phyloP scores from a whole-genome alignment of 2,113 vertebrate species.

The Scytalopus superciliaris region DNA sequence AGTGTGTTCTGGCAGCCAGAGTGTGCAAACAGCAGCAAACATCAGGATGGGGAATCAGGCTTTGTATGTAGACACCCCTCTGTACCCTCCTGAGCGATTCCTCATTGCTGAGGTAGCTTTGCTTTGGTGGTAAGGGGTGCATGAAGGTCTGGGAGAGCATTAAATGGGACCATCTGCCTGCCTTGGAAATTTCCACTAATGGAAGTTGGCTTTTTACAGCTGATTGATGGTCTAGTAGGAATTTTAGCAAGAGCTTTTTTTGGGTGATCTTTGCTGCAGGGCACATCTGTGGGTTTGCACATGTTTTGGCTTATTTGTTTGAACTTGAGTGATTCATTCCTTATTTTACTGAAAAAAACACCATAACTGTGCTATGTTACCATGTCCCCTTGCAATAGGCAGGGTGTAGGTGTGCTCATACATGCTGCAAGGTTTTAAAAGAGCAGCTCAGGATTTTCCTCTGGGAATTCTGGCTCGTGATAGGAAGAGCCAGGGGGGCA shows the following conservation, averaged over 20 bases:
- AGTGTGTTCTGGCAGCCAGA: background rate
- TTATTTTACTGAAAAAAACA: background rate
- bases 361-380: rapidly evolving
- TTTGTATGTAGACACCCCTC: background rate
- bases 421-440: background rate
- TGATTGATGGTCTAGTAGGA: background rate
- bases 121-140: background rate
- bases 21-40: background rate
- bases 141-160: background rate
- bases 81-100: background rate
- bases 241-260: background rate
- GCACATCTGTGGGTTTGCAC: background rate
- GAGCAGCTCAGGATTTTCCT: background rate
- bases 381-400: rapidly evolving
- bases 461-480: background rate
- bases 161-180: background rate
- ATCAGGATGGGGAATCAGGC: background rate
- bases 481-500: background rate
- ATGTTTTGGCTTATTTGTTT: background rate
- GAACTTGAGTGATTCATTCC: background rate
- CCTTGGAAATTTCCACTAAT: background rate
- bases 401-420: background rate
- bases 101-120: background rate
- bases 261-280: background rate
- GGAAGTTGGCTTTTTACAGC: background rate